These are phyloP conservation scores for Anabacerthia variegaticeps DNA, from an alignment of 2,797 vertebrate genomes.

Conservation along the genomic window DNA sequence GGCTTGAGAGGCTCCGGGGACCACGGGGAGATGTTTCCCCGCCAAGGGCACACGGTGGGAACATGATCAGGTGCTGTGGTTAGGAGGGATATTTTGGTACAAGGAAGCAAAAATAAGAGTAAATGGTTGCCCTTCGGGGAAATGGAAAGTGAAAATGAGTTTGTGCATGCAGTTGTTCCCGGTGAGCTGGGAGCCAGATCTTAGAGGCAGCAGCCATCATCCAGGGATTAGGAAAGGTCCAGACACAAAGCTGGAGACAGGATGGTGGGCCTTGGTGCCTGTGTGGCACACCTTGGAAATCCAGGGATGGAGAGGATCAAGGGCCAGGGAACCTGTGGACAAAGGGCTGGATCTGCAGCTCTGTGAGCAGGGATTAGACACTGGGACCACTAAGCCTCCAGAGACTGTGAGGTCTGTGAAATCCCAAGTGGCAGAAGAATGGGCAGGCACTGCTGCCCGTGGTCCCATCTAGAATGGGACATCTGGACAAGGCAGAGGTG, in stretches of 20 bases:
- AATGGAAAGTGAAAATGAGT: background rate
- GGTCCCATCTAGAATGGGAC: too few species aligned
- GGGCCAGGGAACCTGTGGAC: background rate
- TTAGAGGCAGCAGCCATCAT: background rate
- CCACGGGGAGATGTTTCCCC: background rate
- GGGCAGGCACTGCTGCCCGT: background rate
- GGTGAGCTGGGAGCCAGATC: background rate
- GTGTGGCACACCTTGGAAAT: background rate
- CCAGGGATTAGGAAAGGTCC: background rate
- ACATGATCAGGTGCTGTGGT: accelerated
- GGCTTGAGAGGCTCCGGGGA: background rate
- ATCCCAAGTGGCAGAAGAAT: background rate
- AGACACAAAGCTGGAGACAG: background rate
- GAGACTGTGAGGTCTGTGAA: background rate
- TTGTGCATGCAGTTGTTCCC: background rate
- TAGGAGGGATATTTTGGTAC: background rate
- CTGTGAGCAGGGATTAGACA: background rate
- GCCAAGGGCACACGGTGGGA: background rate
- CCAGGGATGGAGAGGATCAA: background rate
- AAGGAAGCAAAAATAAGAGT: background rate
- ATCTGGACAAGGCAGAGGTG: background rate
- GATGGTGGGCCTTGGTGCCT: background rate
- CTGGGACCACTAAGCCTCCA: background rate
- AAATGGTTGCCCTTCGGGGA: background rate
- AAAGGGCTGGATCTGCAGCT: background rate